Conservation (phyloP, 1,140 invertebrate species). For the Hyles euphorbiae region DNA sequence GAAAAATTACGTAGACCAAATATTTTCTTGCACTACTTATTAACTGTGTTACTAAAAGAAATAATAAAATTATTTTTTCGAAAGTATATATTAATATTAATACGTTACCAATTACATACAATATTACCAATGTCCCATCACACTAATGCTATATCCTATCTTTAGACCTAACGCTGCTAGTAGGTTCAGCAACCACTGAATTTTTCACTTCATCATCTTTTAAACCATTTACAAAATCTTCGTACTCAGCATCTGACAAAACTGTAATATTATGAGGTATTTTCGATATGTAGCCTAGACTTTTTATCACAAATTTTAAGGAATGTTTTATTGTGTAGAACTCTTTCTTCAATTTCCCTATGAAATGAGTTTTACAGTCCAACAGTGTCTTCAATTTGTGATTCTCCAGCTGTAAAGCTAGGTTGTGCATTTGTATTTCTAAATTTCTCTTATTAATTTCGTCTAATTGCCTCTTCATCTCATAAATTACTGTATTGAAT, state of each 20-base stretch:
- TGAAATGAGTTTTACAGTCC: constrained; percentile 27
- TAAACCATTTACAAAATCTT: constrained; percentile 26
- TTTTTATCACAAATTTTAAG: constrained; percentile 32
- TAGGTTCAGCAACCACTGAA: not conserved
- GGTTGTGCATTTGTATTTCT: constrained; percentile 21
- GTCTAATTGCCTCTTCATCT: constrained; percentile 33
- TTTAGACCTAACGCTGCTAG: constrained; percentile 12
- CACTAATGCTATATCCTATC: not conserved
- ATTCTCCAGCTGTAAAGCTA: constrained; percentile 34
- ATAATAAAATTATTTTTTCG: too few species aligned
- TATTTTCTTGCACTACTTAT: too few species aligned
- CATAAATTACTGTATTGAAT: constrained; percentile 23
- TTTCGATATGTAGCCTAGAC: constrained; percentile 9
- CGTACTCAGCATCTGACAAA: constrained; percentile 27
- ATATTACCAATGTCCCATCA: too few species aligned
- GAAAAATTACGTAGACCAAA: too few species aligned
- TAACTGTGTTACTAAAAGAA: too few species aligned
- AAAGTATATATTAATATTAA: too few species aligned
- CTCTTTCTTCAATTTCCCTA: constrained; percentile 34
- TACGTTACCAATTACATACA: too few species aligned
- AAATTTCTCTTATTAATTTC: constrained; percentile 23
- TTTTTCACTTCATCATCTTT: constrained; percentile 22
- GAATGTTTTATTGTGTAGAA: constrained; percentile 23
- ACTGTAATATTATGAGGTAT: constrained; percentile 11
- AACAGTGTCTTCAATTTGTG: constrained; percentile 33